phyloP scores from a whole-genome alignment of 2,113 vertebrate species.

The Clarias magur region DNA sequence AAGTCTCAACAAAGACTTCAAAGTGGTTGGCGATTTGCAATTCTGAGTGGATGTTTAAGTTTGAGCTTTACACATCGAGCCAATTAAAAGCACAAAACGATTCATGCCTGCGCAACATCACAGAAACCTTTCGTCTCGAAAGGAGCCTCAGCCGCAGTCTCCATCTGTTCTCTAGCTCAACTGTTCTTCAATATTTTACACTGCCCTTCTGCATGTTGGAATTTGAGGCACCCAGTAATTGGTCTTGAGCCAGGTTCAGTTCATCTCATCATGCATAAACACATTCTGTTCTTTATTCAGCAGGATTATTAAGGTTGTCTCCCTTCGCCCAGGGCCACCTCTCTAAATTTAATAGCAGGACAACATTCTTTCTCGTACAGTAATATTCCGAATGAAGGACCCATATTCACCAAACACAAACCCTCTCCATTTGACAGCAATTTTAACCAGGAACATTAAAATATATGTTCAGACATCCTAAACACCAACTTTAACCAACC shows the following conservation, averaged over 20 bases:
- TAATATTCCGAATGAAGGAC: neutral
- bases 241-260: constrained; percentile 5
- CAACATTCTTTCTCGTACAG: neutral
- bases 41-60: constrained; percentile 18
- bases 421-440: neutral
- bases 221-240: neutral
- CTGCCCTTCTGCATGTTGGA: neutral
- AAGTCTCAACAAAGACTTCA: constrained; percentile 25
- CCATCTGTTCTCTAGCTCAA: constrained; percentile 25
- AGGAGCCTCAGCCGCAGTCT: constrained; percentile 4
- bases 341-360: neutral
- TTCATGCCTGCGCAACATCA: constrained; percentile 5
- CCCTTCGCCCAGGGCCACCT: neutral
- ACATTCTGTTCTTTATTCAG: constrained; percentile 25
- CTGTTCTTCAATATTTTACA: neutral
- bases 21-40: constrained; percentile 17
- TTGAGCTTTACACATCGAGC: constrained; percentile 22
- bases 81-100: constrained; percentile 21
- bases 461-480: neutral
- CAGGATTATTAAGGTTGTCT: neutral
- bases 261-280: neutral
- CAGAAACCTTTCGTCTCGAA: constrained; percentile 20
- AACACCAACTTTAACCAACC: neutral
- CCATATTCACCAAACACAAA: neutral
- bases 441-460: neutral